phyloP scores from a whole-genome alignment of 92 coral and sea anemone genomes.

The Meandrina meandrites region DNA sequence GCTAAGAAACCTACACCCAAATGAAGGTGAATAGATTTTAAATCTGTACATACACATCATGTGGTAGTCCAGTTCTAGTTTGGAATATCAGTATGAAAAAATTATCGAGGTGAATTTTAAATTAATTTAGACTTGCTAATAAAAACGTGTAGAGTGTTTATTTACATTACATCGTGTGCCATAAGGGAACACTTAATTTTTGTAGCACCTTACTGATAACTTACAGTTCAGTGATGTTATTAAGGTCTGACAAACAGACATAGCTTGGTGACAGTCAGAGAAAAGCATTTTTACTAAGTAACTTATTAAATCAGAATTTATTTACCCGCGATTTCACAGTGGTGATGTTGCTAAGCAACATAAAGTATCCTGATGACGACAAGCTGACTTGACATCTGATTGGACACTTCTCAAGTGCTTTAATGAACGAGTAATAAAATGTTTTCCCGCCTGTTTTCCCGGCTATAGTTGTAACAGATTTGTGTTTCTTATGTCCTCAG shows the following conservation, averaged over 20 bases:
- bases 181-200: background rate
- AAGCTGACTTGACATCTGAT: background rate
- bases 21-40: constrained; percentile 35
- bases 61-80: background rate
- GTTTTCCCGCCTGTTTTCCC: too few relatives aligned
- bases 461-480: background rate
- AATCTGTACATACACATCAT: background rate
- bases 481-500: constrained; percentile 28
- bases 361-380: background rate
- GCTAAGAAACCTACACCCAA: constrained; percentile 36
- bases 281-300: background rate
- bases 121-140: background rate
- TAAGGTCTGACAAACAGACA: background rate
- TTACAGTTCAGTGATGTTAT: background rate
- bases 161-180: background rate
- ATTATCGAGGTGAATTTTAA: background rate
- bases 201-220: background rate
- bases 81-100: background rate
- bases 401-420: too few relatives aligned
- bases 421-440: too few relatives aligned
- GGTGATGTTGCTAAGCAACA: background rate
- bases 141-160: background rate
- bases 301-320: background rate
- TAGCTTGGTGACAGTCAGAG: background rate
- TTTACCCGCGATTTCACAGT: background rate